Evolutionary conservation across 2,888 invertebrate genomes (phyloP), one percentile per base, ranked within the genome.

Genomic region (Netelia virgata): DNA sequence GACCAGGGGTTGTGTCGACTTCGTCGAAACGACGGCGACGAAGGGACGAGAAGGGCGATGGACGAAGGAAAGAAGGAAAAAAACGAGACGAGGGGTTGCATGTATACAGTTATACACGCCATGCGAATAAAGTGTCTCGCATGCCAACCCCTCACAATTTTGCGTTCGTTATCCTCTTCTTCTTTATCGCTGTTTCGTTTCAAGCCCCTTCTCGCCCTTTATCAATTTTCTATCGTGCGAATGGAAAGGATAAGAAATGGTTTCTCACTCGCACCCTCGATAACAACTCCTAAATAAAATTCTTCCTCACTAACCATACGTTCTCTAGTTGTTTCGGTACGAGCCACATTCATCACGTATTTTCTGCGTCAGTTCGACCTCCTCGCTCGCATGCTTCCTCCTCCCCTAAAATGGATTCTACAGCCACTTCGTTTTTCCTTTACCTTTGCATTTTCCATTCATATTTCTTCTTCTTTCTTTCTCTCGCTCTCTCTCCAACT

Each of bases 51-150:
- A 73, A 11, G 57, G 64, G 69, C 68, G 41, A 66, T 53, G 64
- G 43, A 36, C 66, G 59, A 57, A 75, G 61, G 41, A 50, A 20
- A 64, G 47, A 41, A 36, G 55, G 55, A 72, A 28, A 47, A 64
- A 66, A 73, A 68, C 53, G 61, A 69, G 63, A 84, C 85, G 79
- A 75, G 72, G 63, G 36, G 75, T 47, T 47, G 14, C 5, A 14
- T 23, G 11, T 23, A 57, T 57, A 28, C 43, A 73, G 41, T 57
- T 63, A 79, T 23, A 53, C 16, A 57, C 1, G 36, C 66, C 16
- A 10, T 47, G 43, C 16, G 61, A 61, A 70, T 53, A 61, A 18
- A 70, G 61, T 59, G 66, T 66, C 77, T 77, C 66, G 57, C 41
- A 59, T 57, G 59, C 28, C 59, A 14, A 57, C 50, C 76, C 73